A percentile compares a stretch with the other conserved stretches of the same genome.
Conservation (phyloP, 2,888 invertebrate species). For the Campaea margaritaria region DNA sequence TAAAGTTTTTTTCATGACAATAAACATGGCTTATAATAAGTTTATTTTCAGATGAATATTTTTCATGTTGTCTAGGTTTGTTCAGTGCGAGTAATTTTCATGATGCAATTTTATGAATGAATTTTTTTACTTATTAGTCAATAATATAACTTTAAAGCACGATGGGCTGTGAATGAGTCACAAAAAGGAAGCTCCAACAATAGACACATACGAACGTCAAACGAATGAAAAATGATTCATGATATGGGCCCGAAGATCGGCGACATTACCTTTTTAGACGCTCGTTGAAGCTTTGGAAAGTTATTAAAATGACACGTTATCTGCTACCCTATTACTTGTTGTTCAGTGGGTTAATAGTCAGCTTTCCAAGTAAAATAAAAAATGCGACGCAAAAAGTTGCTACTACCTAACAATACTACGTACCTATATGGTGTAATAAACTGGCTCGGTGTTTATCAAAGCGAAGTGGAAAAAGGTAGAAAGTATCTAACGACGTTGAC, state of each 20-base stretch:
- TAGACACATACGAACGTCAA: slow-evolving; percentile 21
- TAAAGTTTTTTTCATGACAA: too few species aligned
- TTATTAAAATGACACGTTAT: slow-evolving; percentile 34
- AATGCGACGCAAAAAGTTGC: slow-evolving; percentile 6
- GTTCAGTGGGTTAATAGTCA: slow-evolving; percentile 32
- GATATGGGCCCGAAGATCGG: slow-evolving; percentile 20
- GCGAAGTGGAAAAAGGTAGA: too few species aligned
- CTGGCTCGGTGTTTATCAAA: too few species aligned
- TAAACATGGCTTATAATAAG: too few species aligned
- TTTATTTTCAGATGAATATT: background rate
- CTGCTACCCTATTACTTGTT: slow-evolving; percentile 29
- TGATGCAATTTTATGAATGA: too few species aligned
- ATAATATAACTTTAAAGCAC: background rate
- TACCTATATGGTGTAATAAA: too few species aligned
- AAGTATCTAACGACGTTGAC: too few species aligned
- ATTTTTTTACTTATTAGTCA: background rate
- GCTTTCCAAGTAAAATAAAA: slow-evolving; percentile 21
- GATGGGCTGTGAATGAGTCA: background rate
- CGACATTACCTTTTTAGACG: slow-evolving; percentile 6
- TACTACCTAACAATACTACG: background rate
- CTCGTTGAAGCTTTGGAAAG: slow-evolving; percentile 20
- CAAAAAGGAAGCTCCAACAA: background rate
- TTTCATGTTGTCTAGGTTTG: too few species aligned
- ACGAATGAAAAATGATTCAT: slow-evolving; percentile 30
- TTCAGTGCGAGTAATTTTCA: too few species aligned